Base-by-base conservation (phyloP, 2,113 vertebrate genomes). In the Phalacrocorax aristotelis region DNA sequence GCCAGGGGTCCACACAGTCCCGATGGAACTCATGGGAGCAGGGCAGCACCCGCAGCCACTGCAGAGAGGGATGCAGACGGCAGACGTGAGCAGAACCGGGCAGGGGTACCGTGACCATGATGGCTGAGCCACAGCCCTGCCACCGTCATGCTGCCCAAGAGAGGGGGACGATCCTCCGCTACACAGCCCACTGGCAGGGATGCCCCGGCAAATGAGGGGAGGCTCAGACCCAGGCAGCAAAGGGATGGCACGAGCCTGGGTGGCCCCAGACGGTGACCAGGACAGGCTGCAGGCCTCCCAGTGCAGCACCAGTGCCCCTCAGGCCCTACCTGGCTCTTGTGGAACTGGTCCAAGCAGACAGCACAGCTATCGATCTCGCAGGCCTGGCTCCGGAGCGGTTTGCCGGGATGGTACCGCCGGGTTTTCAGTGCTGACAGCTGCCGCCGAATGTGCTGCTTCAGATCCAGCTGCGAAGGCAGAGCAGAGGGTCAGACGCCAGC, bases 1-100 rank as follows among this genome's bases (percentile, higher is more conserved):
- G 98, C 99, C 99, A 99, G 79, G 99, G 99, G 80, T 99, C 99
- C 90, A 99, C 99, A 1, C 99, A 99, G 83, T 99, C 99, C 48
- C 98, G 98, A 98, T 99, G 99, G 94, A 99, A 99, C 96, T 99
- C 99, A 0, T 99, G 99, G 44, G 97, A 98, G 94, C 99, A 99
- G 3, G 99, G 99, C 84, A 99, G 97, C 86, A 99, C 99, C 51
- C 99, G 98, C 81, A 99, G 97, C 98, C 99, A 99, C 99, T 99
- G 89, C 9, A 1, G 9, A 72, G 34, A 91, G 85, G 14, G 10
- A 40, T 23, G 12, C 1, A 6, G 69, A 3, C 0, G 19, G 46
- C 22, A 62, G 52, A 49, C 1, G 1, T 49, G n/a, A 83, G 68
- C 2, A 1, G 15, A 42, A 32, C 13, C 0, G 0, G 15, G 68